Evolutionary conservation across 2,888 invertebrate genomes (phyloP).

Genomic region (Cantharis nigra): DNA sequence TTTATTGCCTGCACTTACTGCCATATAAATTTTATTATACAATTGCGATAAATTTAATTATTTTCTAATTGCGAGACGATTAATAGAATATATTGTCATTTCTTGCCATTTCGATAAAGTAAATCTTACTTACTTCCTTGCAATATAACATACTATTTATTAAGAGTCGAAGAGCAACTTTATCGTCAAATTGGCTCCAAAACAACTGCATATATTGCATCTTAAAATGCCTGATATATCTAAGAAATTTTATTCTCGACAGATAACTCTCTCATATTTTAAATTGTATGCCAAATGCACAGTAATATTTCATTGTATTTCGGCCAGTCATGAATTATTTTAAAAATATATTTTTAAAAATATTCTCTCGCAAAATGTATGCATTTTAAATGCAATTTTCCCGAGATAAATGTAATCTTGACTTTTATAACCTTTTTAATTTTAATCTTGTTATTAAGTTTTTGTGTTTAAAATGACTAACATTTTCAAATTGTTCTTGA

Average conservation of each 20-base stretch:
- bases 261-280: not conserved
- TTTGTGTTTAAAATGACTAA: not conserved
- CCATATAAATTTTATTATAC: constrained; percentile 21
- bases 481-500: not conserved
- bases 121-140: too few species aligned
- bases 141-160: too few species aligned
- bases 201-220: not conserved
- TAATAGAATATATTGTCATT: too few species aligned
- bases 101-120: too few species aligned
- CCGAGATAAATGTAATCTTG: not conserved
- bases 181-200: not conserved
- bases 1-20: constrained; percentile 19
- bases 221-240: not conserved
- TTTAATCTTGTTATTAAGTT: not conserved
- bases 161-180: too few species aligned
- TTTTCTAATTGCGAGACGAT: not conserved
- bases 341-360: not conserved
- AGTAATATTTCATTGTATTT: not conserved
- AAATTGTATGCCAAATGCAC: not conserved
- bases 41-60: constrained; percentile 17
- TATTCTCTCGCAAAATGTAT: not conserved
- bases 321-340: not conserved
- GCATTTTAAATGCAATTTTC: not conserved
- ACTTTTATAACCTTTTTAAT: not conserved
- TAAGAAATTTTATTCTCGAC: not conserved